Conservation (phyloP, 1,140 invertebrate genomes). For the Drosophila sproati region DNA sequence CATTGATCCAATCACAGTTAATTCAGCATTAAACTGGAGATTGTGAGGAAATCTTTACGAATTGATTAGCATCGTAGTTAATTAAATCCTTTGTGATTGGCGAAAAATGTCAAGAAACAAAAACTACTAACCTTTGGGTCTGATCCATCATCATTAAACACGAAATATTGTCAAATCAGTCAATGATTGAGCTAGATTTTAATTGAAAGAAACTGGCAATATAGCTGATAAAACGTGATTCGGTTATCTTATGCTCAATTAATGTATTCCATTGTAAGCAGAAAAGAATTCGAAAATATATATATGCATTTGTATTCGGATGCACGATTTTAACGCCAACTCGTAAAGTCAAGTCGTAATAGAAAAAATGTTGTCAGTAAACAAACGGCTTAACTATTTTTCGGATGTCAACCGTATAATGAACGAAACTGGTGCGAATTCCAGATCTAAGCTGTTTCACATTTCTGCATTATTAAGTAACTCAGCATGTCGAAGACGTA, state of each 20-base stretch:
- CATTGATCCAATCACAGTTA: not conserved
- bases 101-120: slow-evolving; percentile 20
- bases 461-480: slow-evolving; percentile 78
- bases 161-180: slow-evolving; percentile 15
- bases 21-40: not conserved
- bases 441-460: slow-evolving; percentile 55
- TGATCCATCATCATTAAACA: slow-evolving; percentile 59
- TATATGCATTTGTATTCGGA: slow-evolving; percentile 36
- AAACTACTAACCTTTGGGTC: slow-evolving; percentile 31
- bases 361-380: not conserved
- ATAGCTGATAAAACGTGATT: slow-evolving; percentile 21
- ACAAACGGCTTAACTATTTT: slow-evolving; percentile 4
- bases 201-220: slow-evolving; percentile 42
- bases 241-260: slow-evolving; percentile 16
- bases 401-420: slow-evolving; percentile 55
- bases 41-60: slow-evolving; percentile 36
- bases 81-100: slow-evolving; percentile 62
- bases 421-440: slow-evolving; percentile 57
- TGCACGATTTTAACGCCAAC: slow-evolving; percentile 64
- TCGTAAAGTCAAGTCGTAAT: not conserved
- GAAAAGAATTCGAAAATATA: not conserved
- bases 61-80: slow-evolving; percentile 63
- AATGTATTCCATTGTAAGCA: not conserved
- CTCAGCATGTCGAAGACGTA: slow-evolving; percentile 68
- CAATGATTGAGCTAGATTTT: slow-evolving; percentile 53